A percentile compares a stretch with the other conserved stretches of the same genome.
These are phyloP conservation scores for Caretta caretta DNA, from an alignment of 2,113 vertebrate genomes.

Conservation along the genomic window DNA sequence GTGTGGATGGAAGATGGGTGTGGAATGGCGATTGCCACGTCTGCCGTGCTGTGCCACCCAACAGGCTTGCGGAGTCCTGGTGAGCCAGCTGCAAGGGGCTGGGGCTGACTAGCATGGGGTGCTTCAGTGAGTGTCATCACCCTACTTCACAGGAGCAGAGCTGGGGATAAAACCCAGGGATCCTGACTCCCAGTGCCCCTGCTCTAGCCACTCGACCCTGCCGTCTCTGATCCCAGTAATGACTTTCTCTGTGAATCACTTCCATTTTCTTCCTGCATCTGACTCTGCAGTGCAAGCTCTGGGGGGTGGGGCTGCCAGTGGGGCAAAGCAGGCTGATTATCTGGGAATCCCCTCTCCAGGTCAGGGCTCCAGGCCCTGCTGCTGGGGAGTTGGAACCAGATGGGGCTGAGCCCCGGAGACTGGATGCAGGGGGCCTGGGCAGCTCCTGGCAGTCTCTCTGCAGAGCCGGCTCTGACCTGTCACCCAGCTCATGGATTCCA, in stretches of 20 bases:
- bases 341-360: background rate
- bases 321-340: background rate
- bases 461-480: background rate
- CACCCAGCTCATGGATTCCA: background rate
- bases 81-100: background rate
- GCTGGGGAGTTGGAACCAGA: background rate
- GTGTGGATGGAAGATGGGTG: background rate
- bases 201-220: background rate
- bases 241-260: background rate
- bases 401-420: background rate
- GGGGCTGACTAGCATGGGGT: background rate
- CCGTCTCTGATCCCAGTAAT: background rate
- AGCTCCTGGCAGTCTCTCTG: too few relatives aligned
- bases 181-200: background rate
- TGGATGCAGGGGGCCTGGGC: background rate
- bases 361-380: too few relatives aligned
- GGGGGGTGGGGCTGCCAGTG: background rate
- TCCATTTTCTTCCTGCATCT: background rate
- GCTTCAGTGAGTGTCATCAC: background rate
- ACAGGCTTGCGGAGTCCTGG: background rate
- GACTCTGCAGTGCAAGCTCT: background rate
- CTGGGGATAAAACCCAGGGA: background rate
- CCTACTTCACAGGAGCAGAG: background rate
- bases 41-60: background rate
- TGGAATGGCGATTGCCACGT: background rate